A percentile compares a stretch with the other conserved stretches of the same genome.
Evolutionary conservation across 2,113 vertebrate species (phyloP).

Genomic region (Sylvilagus bachmani): DNA sequence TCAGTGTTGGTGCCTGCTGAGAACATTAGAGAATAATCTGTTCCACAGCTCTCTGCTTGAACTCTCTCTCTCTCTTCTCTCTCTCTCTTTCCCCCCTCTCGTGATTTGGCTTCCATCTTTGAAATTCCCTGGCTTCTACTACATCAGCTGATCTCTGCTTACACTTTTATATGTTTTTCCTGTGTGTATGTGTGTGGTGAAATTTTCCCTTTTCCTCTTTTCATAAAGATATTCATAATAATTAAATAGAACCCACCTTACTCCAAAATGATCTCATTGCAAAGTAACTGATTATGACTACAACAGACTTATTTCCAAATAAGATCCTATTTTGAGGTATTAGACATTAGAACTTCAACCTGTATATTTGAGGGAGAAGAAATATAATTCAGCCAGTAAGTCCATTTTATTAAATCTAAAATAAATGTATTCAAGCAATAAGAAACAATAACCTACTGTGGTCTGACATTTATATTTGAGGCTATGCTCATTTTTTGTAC

Average conservation of each 20-base stretch:
- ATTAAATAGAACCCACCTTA: background rate
- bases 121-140: background rate
- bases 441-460: background rate
- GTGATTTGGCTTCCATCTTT: background rate
- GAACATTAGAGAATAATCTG: background rate
- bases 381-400: background rate
- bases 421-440: background rate
- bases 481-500: background rate
- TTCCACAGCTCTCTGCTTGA: background rate
- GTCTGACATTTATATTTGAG: background rate
- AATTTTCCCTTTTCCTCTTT: background rate
- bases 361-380: background rate
- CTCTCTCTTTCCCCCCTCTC: background rate
- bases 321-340: background rate
- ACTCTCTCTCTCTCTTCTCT: too few relatives aligned
- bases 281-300: constrained; percentile 21
- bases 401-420: constrained; percentile 9
- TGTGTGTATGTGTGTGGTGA: background rate
- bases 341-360: constrained; percentile 1
- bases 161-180: background rate
- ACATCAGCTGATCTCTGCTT: background rate
- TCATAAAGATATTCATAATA: background rate
- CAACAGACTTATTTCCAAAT: constrained; percentile 14
- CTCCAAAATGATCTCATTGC: background rate
- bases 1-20: background rate